A percentile compares a stretch with the other conserved stretches of the same genome.
These are phyloP conservation scores for Artemisiospiza belli DNA, from an alignment of 2,113 vertebrate genomes.

Conservation along the genomic window DNA sequence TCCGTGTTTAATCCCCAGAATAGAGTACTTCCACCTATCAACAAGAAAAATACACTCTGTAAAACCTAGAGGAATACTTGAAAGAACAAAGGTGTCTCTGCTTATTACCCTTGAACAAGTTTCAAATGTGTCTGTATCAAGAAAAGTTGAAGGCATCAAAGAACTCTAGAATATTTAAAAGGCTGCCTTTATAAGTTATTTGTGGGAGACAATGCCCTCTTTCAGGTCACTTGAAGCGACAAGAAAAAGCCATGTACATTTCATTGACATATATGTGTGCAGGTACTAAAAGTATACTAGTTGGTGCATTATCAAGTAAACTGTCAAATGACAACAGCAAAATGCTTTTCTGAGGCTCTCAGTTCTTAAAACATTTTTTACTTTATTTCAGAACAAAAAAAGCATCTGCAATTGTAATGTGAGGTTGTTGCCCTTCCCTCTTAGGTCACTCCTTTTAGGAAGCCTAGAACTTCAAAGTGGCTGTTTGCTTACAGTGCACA, in stretches of 20 bases:
- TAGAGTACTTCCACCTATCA: background rate
- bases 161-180: slow-evolving; percentile 2
- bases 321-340: background rate
- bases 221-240: background rate
- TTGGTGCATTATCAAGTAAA: background rate
- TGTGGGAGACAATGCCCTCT: background rate
- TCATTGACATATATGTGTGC: background rate
- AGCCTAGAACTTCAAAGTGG: background rate
- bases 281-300: background rate
- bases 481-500: background rate
- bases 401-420: background rate
- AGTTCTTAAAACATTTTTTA: background rate
- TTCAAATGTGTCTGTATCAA: background rate
- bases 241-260: background rate
- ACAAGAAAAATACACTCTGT: background rate
- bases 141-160: background rate
- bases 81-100: slow-evolving; percentile 6
- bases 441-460: background rate
- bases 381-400: background rate
- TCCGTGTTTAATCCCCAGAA: slow-evolving; percentile 32
- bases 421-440: background rate
- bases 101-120: background rate
- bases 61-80: slow-evolving; percentile 22
- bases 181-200: background rate
- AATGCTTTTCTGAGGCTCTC: background rate